Conservation (phyloP, 2,797 vertebrate genomes). For the Darevskia nairensis region DNA sequence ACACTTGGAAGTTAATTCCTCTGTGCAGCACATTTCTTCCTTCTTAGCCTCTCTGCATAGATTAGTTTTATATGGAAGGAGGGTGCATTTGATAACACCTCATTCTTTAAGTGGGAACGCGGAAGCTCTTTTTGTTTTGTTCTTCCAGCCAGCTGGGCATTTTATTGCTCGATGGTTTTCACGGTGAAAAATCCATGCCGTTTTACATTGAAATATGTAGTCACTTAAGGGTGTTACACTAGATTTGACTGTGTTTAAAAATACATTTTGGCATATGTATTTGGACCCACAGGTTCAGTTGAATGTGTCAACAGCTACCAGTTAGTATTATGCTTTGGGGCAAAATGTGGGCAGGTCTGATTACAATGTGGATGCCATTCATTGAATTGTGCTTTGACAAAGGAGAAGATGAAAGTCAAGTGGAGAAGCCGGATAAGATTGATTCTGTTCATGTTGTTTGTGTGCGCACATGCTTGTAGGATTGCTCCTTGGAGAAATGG, state of each 20-base stretch:
- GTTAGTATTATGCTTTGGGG: background rate
- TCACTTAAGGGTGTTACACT: conserved; percentile 18
- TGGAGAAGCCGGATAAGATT: too few relatives aligned
- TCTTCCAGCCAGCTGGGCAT: conserved; percentile 47
- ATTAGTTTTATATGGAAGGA: conserved; percentile 58
- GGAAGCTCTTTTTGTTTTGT: conserved; percentile 43
- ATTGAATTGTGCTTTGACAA: background rate
- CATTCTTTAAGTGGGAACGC: conserved; percentile 36
- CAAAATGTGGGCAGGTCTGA: background rate
- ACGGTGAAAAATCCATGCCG: background rate
- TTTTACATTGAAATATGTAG: background rate
- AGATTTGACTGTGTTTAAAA: conserved; percentile 7
- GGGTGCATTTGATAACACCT: conserved; percentile 41
- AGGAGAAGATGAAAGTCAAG: background rate
- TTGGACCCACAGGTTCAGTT: background rate
- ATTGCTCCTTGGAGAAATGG: too few relatives aligned
- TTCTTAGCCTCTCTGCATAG: conserved; percentile 56
- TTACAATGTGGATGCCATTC: background rate
- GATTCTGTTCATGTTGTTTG: too few relatives aligned
- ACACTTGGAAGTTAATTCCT: conserved; percentile 62
- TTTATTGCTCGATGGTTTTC: conserved; percentile 32
- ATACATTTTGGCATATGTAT: background rate
- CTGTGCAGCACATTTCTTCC: conserved; percentile 49
- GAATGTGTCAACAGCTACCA: background rate
- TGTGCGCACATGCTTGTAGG: too few relatives aligned